Base-by-base conservation (phyloP, 2,113 vertebrate species). In the Stomatorhinus ivindoensis region DNA sequence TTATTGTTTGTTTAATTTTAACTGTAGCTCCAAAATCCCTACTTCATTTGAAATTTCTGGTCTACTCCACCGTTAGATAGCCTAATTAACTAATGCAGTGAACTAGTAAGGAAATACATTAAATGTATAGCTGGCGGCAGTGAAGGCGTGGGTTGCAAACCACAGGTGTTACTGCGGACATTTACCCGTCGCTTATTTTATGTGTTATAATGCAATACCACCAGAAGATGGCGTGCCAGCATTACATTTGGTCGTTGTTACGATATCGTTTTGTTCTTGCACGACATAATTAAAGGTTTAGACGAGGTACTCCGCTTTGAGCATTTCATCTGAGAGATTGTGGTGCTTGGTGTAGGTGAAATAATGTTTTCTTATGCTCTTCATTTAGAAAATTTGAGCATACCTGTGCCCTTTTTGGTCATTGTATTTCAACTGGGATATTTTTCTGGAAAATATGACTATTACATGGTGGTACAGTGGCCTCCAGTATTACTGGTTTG, bases 151-250 rank as follows among this genome's bases (percentile, higher is more conserved):
- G 3, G 31, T 69, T 69, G 27, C 9, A 11, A 69, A 4, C 61
- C 10, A 31, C 61, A 69, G 3, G 61, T 80, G 73, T 39, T 15
- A 5, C 35, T 39, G 35, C 15, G 17, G 8, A 35, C 35, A 80
- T 69, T 69, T 9, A 80, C 4, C 35, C 15, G 17, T 80, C 35
- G 13, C 73, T 42, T 80, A n/a, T 80, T 35, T 80, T 7, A 35
- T 80, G 13, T 82, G 5, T 44, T 42, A 61, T 35, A 17, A 13
- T 31, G 9, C 8, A 61, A 13, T 8, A 11, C 3, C 0, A 10
- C 87, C 92, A 69, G 0, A 61, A 94, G 94, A 87, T 90, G 94
- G 90, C 90, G 89, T 39, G 0, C 11, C 82, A 55, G 76, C 11
- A 90, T 92, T 48, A 93, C 42, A 58, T 90, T 89, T 90, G 80